Conservation (phyloP, 2,797 vertebrate genomes). For the Myotis myotis region DNA sequence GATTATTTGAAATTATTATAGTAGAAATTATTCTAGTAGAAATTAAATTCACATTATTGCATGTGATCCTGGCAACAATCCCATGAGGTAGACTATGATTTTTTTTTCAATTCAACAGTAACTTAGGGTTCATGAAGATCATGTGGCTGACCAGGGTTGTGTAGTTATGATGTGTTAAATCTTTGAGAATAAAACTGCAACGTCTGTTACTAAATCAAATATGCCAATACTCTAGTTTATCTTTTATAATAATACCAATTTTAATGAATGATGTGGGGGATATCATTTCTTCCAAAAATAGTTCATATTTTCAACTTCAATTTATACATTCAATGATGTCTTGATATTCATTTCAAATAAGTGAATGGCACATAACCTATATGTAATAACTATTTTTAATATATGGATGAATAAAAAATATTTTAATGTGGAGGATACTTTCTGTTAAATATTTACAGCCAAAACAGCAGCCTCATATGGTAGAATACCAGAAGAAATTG, state of each 20-base stretch:
- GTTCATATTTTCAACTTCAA: background rate
- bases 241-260: background rate
- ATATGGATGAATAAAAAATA: background rate
- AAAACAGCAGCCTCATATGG: background rate
- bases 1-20: background rate
- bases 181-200: background rate
- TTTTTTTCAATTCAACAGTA: background rate
- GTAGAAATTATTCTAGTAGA: background rate
- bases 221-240: background rate
- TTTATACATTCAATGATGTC: background rate
- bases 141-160: background rate
- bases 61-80: background rate
- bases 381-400: conserved; percentile 15
- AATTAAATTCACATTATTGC: background rate
- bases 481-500: background rate
- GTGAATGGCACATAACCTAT: background rate
- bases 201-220: background rate
- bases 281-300: background rate
- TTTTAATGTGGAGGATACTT: background rate
- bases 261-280: background rate
- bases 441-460: background rate
- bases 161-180: background rate
- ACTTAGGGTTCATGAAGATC: background rate
- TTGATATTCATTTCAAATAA: conserved; percentile 27
- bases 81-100: background rate